Percentiles rank a stretch among this genome's conserved stretches.
phyloP scores from a whole-genome alignment of 2,797 vertebrate species.

The Anabas testudineus region DNA sequence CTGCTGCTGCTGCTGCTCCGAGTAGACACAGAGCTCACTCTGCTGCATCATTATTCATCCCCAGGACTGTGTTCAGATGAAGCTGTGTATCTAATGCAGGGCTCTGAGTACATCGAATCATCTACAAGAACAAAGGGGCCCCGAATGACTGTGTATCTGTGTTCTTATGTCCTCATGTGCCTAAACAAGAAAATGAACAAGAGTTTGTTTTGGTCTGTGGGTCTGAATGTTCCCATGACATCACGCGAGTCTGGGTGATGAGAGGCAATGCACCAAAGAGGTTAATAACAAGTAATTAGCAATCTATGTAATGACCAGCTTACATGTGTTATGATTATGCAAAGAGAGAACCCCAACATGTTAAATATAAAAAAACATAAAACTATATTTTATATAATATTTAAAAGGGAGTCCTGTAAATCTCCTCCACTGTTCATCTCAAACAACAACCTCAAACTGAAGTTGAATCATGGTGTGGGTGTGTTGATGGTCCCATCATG shows the following conservation, averaged over 20 bases:
- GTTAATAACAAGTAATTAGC: no score
- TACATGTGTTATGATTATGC: no score
- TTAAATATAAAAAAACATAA: no score
- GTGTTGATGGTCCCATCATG: background rate
- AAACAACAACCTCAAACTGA: background rate
- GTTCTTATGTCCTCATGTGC: conserved; percentile 2
- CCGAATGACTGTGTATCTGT: conserved; percentile 35
- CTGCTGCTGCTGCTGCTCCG: conserved; percentile 14
- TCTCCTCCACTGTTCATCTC: background rate
- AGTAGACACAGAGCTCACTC: conserved; percentile 31
- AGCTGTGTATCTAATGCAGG: conserved; percentile 58
- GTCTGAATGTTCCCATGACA: conserved; percentile 7
- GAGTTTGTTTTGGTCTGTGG: background rate
- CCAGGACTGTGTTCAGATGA: conserved; percentile 47
- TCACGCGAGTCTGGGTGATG: background rate
- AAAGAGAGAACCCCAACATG: no score
- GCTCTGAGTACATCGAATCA: conserved; percentile 54
- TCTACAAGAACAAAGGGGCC: conserved; percentile 23
- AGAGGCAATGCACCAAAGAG: background rate
- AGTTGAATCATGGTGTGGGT: background rate
- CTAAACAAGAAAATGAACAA: conserved; percentile 28
- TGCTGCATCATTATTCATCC: conserved; percentile 65
- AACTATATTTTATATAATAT: no score
- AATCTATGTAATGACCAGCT: no score
- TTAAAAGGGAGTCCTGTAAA: no score